phyloP scores from a whole-genome alignment of 2,113 vertebrate genomes.

The Poecilia latipinna region DNA sequence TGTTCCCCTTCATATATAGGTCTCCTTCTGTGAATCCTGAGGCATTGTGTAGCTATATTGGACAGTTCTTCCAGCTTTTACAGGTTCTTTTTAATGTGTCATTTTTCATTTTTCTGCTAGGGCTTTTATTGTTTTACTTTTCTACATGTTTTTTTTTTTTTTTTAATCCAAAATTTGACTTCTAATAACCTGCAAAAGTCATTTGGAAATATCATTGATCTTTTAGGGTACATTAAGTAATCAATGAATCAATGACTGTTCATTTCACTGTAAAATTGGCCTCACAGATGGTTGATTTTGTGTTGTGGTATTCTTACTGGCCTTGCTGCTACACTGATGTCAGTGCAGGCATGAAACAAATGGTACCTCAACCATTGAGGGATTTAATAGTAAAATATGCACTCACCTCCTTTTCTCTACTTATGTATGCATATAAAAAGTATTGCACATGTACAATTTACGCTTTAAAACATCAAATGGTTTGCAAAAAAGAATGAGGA shows the following conservation, averaged over 20 bases:
- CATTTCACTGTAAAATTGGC: neutral
- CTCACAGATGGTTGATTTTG: neutral
- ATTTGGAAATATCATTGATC: neutral
- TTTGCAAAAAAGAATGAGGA: too few relatives aligned
- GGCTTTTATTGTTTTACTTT: too few relatives aligned
- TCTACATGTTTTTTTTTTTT: too few relatives aligned
- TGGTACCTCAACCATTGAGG: neutral
- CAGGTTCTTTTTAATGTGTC: too few relatives aligned
- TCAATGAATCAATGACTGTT: neutral
- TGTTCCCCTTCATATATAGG: neutral
- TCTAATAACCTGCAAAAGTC: neutral
- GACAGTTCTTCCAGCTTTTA: neutral
- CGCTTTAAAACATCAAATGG: too few relatives aligned
- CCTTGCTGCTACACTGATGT: neutral
- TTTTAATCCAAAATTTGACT: neutral
- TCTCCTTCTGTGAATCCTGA: conserved; percentile 8
- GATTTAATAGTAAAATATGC: neutral
- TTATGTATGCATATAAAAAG: too few relatives aligned
- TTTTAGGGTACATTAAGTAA: neutral
- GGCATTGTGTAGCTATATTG: neutral
- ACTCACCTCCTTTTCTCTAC: neutral
- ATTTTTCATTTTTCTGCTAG: too few relatives aligned
- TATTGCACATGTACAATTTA: too few relatives aligned
- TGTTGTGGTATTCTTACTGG: neutral
- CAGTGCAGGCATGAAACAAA: neutral